phyloP scores from a whole-genome alignment of 37 sponge, comb jelly and placozoan genomes.

The Cliona cf. orientalis region DNA sequence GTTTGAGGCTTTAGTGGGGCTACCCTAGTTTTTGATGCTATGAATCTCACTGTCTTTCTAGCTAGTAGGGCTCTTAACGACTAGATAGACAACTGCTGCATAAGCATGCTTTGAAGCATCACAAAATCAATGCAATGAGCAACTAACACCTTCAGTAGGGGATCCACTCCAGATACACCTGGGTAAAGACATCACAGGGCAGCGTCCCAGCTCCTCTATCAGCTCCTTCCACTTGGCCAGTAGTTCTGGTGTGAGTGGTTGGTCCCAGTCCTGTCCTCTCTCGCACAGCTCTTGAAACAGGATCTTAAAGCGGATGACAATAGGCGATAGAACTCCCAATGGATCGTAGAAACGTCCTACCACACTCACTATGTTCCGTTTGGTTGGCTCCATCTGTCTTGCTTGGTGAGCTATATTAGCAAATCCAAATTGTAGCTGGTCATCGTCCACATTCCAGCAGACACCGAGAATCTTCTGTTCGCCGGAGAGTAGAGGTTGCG shows the following conservation, averaged over 20 bases:
- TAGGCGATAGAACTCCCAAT: constrained; percentile 9
- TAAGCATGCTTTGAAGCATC: constrained; percentile 15
- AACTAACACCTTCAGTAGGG: too few species aligned
- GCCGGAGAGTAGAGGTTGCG: not conserved
- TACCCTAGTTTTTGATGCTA: not conserved
- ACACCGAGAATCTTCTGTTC: too few species aligned
- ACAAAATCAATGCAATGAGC: constrained; percentile 16
- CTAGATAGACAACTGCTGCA: constrained; percentile 16
- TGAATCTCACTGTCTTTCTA: too few species aligned
- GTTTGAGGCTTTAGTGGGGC: not conserved
- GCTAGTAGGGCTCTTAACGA: too few species aligned
- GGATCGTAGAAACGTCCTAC: too few species aligned
- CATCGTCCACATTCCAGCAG: constrained; percentile 9
- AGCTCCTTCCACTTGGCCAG: not conserved
- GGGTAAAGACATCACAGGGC: too few species aligned
- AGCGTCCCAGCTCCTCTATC: too few species aligned
- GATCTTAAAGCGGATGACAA: not conserved
- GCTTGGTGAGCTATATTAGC: not conserved
- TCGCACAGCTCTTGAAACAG: constrained; percentile 3
- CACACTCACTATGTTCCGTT: constrained; percentile 14
- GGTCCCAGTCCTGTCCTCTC: not conserved
- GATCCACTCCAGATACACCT: too few species aligned
- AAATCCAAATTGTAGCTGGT: too few species aligned
- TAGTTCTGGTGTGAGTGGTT: not conserved
- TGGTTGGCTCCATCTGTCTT: constrained; percentile 13